Percentiles rank a stretch among this genome's conserved stretches.
These are phyloP conservation scores for Chondrilla cf. caribensis DNA, from an alignment of 37 sponge, comb jelly and placozoan genomes.

Conservation along the genomic window DNA sequence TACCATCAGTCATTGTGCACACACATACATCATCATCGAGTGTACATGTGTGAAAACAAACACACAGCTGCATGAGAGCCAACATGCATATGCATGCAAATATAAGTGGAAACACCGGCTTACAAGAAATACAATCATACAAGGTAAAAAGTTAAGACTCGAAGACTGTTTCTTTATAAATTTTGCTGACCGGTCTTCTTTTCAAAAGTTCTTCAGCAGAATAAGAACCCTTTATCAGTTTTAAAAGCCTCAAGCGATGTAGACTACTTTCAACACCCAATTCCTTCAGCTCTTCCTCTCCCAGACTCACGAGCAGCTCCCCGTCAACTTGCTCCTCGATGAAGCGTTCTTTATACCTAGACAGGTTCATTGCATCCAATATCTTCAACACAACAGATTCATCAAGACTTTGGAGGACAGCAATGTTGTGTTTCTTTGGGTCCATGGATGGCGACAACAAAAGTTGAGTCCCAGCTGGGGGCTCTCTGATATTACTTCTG, in stretches of 20 bases:
- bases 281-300: not conserved
- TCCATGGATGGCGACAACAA: not conserved
- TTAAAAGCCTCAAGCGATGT: not conserved
- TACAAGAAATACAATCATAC: too few species aligned
- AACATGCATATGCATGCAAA: too few species aligned
- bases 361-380: constrained; percentile 16
- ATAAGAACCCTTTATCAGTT: not conserved
- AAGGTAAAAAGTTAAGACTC: too few species aligned
- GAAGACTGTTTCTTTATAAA: too few species aligned
- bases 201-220: not conserved
- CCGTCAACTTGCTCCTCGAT: constrained; percentile 23
- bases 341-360: not conserved
- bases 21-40: too few species aligned
- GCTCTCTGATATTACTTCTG: not conserved
- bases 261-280: constrained; percentile 14
- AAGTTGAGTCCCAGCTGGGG: not conserved
- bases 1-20: too few species aligned
- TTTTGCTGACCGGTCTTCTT: not conserved
- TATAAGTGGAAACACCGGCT: too few species aligned
- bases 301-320: not conserved
- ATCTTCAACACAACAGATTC: not conserved
- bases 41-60: too few species aligned
- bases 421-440: not conserved
- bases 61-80: too few species aligned
- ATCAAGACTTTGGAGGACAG: not conserved